These are phyloP conservation scores for Eospalax fontanierii DNA, from an alignment of 2,797 vertebrate species.

Conservation along the genomic window DNA sequence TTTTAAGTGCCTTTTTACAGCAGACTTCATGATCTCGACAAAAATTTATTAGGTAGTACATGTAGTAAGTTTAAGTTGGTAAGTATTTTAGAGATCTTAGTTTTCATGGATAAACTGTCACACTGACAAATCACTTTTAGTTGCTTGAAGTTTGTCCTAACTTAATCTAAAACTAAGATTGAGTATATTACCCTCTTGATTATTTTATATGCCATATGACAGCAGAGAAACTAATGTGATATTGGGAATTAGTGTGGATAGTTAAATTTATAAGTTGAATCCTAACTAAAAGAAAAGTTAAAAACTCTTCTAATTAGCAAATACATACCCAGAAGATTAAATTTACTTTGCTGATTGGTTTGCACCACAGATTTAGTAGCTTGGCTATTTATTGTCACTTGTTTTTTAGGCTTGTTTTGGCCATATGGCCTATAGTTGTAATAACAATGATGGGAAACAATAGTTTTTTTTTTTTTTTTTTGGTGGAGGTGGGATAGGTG, in stretches of 20 bases:
- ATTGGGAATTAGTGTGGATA: conserved; percentile 84
- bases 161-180: conserved; percentile 84
- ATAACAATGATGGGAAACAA: conserved; percentile 83
- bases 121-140: conserved; percentile 84
- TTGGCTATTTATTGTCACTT: conserved; percentile 85
- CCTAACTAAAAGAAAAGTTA: conserved; percentile 77
- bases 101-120: conserved; percentile 83
- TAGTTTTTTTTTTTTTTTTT: conserved; percentile 56
- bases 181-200: conserved; percentile 79
- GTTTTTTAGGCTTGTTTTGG: conserved; percentile 86
- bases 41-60: conserved; percentile 89
- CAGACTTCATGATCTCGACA: conserved; percentile 89
- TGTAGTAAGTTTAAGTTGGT: conserved; percentile 93
- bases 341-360: conserved; percentile 84
- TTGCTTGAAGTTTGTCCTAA: conserved; percentile 83
- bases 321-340: conserved; percentile 85
- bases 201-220: conserved; percentile 81
- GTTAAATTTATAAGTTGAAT: conserved; percentile 86
- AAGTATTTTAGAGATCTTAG: conserved; percentile 90
- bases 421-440: conserved; percentile 61
- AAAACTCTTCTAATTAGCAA: conserved; percentile 83
- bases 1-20: conserved; percentile 91
- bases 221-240: conserved; percentile 84
- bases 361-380: conserved; percentile 86
- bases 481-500: neutral